These are phyloP conservation scores for Thalassophryne amazonica DNA, from an alignment of 2,797 vertebrate genomes.

Conservation along the genomic window DNA sequence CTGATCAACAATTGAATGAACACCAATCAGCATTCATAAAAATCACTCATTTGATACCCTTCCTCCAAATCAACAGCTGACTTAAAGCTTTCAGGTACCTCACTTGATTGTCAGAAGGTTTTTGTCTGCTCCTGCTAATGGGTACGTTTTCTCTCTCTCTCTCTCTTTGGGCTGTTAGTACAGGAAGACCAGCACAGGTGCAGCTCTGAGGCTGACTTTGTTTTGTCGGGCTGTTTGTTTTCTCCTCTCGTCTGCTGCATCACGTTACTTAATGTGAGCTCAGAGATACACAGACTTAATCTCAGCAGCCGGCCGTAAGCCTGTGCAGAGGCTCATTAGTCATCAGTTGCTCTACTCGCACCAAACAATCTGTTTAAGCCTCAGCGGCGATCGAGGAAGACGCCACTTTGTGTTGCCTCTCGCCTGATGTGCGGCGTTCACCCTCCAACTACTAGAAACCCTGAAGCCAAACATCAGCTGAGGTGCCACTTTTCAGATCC, in stretches of 20 bases:
- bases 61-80: constrained; percentile 1
- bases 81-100: constrained; percentile 2
- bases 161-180: constrained; percentile 31
- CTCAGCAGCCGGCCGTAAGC: constrained; percentile 18
- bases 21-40: too few species aligned
- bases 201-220: constrained; percentile 29
- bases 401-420: too few species aligned
- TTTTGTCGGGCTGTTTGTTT: constrained; percentile 38
- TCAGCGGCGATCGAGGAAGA: neutral
- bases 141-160: constrained; percentile 25
- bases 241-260: constrained; percentile 23
- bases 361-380: neutral
- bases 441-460: too few species aligned
- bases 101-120: neutral
- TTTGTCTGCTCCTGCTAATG: constrained; percentile 35
- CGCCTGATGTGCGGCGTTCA: too few species aligned
- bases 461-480: too few species aligned
- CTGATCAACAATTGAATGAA: too few species aligned
- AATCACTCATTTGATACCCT: too few species aligned
- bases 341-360: neutral
- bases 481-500: too few species aligned
- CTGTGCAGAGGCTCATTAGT: constrained; percentile 8
- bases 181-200: constrained; percentile 33
- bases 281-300: constrained; percentile 20
- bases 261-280: constrained; percentile 40